Base-by-base conservation (phyloP, 2,888 invertebrate genomes). In the Apocheima hispidaria region DNA sequence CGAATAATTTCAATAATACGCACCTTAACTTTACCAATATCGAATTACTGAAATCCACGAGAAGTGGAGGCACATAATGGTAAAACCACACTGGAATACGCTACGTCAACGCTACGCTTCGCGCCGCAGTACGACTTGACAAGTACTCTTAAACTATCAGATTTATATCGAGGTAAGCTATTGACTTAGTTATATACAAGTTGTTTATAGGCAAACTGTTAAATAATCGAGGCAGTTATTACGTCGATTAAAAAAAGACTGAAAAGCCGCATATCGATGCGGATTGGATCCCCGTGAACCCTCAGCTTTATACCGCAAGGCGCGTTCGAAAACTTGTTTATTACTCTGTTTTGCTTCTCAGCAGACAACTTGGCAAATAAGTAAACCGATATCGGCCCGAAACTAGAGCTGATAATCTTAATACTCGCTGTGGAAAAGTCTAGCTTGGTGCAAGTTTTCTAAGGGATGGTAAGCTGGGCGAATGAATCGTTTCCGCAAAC, bases 351-450 rank as follows among this genome's bases (percentile, higher is more conserved):
- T 46, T 59, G 62, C 63, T 44, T 41, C 18, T 36, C 41, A 41
- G 52, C 56, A 68, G 63, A 53, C 35, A 50, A 65, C 52, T 65
- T 43, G 40, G 63, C 66, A 56, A 59, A 65, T 68, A 70, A 68
- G 68, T 68, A 65, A 57, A 44, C 65, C 66, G 62, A 68, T 66
- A 68, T 64, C 62, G 46, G 23, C 18, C 21, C 49, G 12, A 63
- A 53, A 63, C 43, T 65, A 58, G 49, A 20, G 46, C 46, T 16
- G 41, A 59, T 51, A 65, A 50, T 36, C 50, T 63, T 60, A 60
- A 60, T 57, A 60, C 44, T 20, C 5, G 36, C 38, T 12, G 40
- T 12, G 38, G 51, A 52, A 55, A 46, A 46, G 46, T 51, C 36
- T 54, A 60, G 60, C 43, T 50, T 4, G 30, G 35, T 35, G n/a